Conservation (phyloP, 2,888 invertebrate species). For the Ornithoptera alexandrae region DNA sequence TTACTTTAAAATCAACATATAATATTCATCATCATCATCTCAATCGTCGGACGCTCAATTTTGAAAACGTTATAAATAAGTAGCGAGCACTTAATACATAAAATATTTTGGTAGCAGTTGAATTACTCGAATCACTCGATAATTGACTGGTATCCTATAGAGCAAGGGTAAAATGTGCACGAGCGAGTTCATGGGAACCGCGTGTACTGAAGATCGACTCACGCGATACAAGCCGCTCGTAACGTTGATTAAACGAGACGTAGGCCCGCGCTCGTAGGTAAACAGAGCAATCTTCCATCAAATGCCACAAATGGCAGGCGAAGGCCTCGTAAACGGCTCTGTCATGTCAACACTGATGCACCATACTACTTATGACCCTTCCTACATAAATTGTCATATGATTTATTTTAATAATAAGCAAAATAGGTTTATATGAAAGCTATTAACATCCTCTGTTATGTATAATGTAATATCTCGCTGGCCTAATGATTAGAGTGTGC, state of each 20-base stretch:
- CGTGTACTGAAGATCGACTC: conserved; percentile 60
- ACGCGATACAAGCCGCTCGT: conserved; percentile 57
- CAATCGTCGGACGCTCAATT: too few species aligned
- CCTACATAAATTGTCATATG: neutral
- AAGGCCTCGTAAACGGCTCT: conserved; percentile 52
- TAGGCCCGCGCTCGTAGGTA: conserved; percentile 52
- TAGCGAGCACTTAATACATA: neutral
- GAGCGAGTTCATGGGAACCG: conserved; percentile 46
- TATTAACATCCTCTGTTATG: too few species aligned
- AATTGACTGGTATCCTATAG: neutral
- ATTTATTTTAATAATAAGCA: too few species aligned
- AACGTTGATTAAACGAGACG: conserved; percentile 46
- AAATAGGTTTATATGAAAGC: too few species aligned
- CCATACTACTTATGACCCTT: conserved; percentile 43
- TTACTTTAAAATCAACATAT: neutral
- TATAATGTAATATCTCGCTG: too few species aligned
- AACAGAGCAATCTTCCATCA: conserved; percentile 72
- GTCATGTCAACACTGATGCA: conserved; percentile 51
- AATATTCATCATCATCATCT: neutral
- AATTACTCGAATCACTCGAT: neutral
- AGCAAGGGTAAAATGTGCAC: conserved; percentile 38
- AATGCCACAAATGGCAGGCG: conserved; percentile 61
- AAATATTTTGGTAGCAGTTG: neutral
- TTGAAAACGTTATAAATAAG: too few species aligned
- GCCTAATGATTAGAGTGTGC: too few species aligned